These are phyloP conservation scores for Scaeva pyrastri DNA, from an alignment of 2,888 invertebrate genomes.

Conservation along the genomic window DNA sequence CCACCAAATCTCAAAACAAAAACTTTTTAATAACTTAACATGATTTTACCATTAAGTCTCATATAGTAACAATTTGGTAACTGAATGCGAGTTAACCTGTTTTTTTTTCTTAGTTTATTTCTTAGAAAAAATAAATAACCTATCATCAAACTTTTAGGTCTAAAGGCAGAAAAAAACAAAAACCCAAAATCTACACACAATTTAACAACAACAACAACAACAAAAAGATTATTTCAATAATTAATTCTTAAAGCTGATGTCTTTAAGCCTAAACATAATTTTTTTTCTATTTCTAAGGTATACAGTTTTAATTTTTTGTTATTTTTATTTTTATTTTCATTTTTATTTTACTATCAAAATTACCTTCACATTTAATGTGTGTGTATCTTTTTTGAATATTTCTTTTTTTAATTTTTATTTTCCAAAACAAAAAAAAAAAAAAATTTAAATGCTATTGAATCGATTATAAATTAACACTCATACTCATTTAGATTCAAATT, in stretches of 20 bases:
- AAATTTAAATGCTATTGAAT: constrained; percentile 46
- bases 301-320: no score
- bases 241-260: constrained; percentile 44
- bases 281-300: neutral
- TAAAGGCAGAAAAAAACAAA: neutral
- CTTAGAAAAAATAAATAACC: constrained; percentile 42
- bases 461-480: constrained; percentile 40
- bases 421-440: constrained; percentile 19
- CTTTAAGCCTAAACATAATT: constrained; percentile 41
- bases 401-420: neutral
- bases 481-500: constrained; percentile 57
- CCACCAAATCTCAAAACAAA: neutral
- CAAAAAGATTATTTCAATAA: constrained; percentile 62
- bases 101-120: constrained; percentile 1
- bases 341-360: constrained; percentile 22
- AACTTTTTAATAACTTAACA: constrained; percentile 24
- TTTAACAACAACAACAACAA: no score
- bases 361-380: constrained; percentile 21
- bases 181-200: constrained; percentile 35
- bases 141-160: constrained; percentile 42
- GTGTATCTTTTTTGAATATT: constrained; percentile 13
- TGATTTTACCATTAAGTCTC: constrained; percentile 1
- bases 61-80: no score
- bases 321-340: no score
- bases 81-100: neutral